A percentile compares a stretch with the other conserved stretches of the same genome.
phyloP scores from a whole-genome alignment of 2,888 invertebrate species.

The Osedax frankpressi region DNA sequence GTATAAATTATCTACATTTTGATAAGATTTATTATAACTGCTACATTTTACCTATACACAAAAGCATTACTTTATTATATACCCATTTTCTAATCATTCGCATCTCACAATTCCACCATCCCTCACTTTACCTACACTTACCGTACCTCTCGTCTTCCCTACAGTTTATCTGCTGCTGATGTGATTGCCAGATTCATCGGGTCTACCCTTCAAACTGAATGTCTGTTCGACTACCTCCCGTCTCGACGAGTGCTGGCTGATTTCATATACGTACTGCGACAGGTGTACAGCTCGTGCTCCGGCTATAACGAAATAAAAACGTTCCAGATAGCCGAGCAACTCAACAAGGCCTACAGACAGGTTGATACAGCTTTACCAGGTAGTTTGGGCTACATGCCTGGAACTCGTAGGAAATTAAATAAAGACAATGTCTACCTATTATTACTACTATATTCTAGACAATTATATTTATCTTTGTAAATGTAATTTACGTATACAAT shows the following conservation, averaged over 20 bases:
- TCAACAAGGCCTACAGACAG: background rate
- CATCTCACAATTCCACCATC: background rate
- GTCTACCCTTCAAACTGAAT: slow-evolving; percentile 34
- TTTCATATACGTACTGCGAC: slow-evolving; percentile 42
- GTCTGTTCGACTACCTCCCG: slow-evolving; percentile 31
- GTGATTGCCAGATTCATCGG: slow-evolving; percentile 40
- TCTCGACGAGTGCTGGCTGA: slow-evolving; percentile 38
- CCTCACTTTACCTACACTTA: background rate
- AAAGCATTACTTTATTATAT: too few relatives aligned
- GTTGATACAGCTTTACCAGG: too few relatives aligned
- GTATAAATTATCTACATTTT: background rate
- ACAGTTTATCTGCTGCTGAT: slow-evolving; percentile 41
- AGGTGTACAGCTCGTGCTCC: slow-evolving; percentile 44
- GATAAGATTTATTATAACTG: too few relatives aligned
- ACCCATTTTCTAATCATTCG: too few relatives aligned
- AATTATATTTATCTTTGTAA: too few relatives aligned
- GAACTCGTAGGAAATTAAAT: too few relatives aligned
- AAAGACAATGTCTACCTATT: too few relatives aligned
- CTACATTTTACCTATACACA: too few relatives aligned
- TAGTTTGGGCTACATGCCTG: too few relatives aligned
- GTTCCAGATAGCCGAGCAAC: background rate
- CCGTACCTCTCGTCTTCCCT: background rate
- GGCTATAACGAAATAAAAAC: slow-evolving; percentile 26
- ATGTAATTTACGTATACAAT: too few relatives aligned
- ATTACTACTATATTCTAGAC: too few relatives aligned